Evolutionary conservation across 2,888 invertebrate genomes (phyloP).

Genomic region (Microctonus brassicae): DNA sequence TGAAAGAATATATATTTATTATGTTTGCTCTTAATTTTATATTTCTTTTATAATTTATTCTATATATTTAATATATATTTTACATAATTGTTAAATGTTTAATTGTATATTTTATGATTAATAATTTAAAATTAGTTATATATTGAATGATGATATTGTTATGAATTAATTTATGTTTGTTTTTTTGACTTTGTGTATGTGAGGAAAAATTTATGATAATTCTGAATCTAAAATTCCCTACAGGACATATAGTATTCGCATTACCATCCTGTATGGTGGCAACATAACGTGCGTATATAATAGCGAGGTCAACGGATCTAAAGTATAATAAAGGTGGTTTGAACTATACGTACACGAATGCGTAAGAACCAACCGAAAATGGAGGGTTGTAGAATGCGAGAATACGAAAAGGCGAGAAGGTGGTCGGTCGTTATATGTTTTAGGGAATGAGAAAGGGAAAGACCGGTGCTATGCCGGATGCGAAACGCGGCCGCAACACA

Average conservation of each 20-base stretch:
- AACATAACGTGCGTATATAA: not conserved
- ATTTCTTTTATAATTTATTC: no score
- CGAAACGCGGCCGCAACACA: conserved; percentile 67
- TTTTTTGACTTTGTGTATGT: no score
- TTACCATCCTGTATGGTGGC: conserved; percentile 51
- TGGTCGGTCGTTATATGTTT: conserved; percentile 2
- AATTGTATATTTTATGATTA: no score
- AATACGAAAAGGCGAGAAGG: conserved; percentile 33
- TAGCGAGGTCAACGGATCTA: not conserved
- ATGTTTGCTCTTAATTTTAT: no score
- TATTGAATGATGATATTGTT: not conserved
- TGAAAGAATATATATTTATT: no score
- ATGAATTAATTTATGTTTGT: no score
- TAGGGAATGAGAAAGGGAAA: conserved; percentile 48
- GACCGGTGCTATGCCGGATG: conserved; percentile 62
- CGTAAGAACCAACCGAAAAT: conserved; percentile 41
- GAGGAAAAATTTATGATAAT: no score
- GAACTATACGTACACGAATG: conserved; percentile 21
- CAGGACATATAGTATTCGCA: conserved; percentile 64
- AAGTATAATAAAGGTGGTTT: conserved; percentile 31
- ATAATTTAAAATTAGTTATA: no score
- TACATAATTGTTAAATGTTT: no score
- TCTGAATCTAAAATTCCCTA: conserved; percentile 59
- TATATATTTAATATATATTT: no score
- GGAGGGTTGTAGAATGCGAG: conserved; percentile 20